These are phyloP conservation scores for Tetragonisca angustula DNA, from an alignment of 2,888 invertebrate genomes.

Conservation along the genomic window DNA sequence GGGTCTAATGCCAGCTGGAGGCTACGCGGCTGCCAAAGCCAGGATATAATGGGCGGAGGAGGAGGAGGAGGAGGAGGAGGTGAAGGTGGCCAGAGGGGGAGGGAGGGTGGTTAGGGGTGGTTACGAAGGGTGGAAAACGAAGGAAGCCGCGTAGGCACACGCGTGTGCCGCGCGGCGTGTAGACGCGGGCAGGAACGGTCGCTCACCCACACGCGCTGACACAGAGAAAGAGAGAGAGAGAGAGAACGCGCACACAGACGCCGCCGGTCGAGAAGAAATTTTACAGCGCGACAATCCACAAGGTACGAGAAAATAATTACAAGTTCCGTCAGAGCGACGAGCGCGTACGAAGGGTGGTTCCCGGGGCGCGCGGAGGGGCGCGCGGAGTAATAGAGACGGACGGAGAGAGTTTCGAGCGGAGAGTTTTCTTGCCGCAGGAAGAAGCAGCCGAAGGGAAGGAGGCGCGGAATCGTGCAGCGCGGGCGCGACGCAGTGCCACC, in stretches of 20 bases:
- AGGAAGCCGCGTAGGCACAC: constrained; percentile 28
- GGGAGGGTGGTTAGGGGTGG: constrained; percentile 41
- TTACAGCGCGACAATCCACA: constrained; percentile 81
- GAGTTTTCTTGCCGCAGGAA: constrained; percentile 63
- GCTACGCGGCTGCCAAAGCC: constrained; percentile 67
- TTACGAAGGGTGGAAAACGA: constrained; percentile 31
- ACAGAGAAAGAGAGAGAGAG: constrained; percentile 30
- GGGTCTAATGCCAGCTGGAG: constrained; percentile 77
- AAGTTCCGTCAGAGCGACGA: constrained; percentile 78
- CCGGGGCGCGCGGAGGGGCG: constrained; percentile 20
- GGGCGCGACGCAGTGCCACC: not conserved
- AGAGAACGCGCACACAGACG: constrained; percentile 2
- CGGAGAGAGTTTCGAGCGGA: constrained; percentile 63
- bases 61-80: constrained; percentile 42
- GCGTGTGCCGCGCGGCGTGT: constrained; percentile 8
- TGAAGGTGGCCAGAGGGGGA: constrained; percentile 45
- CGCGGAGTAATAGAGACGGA: constrained; percentile 38
- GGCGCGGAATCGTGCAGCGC: constrained; percentile 41
- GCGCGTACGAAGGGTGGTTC: constrained; percentile 49
- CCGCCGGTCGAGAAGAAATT: constrained; percentile 65
- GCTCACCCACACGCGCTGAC: not conserved
- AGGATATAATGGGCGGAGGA: constrained; percentile 70
- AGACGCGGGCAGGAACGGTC: constrained; percentile 1
- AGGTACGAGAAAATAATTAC: constrained; percentile 83
- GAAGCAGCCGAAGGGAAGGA: constrained; percentile 56